phyloP scores from a whole-genome alignment of 2,113 vertebrate genomes.

The Mesoclemmys tuberculata region DNA sequence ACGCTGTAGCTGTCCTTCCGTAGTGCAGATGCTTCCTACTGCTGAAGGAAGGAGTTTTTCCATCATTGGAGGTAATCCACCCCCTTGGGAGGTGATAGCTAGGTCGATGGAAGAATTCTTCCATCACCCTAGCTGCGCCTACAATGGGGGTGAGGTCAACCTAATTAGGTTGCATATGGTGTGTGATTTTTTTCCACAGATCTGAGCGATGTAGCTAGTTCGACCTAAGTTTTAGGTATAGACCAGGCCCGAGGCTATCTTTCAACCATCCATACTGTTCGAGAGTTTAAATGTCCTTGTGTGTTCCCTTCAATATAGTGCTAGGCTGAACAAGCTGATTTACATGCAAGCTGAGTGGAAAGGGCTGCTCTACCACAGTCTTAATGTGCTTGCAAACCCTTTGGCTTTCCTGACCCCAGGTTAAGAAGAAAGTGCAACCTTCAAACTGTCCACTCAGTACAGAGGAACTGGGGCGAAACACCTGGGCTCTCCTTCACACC shows the following conservation, averaged over 20 bases:
- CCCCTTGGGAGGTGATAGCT: neutral
- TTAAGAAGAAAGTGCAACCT: slow-evolving; percentile 64
- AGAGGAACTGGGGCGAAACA: slow-evolving; percentile 83
- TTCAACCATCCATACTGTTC: accelerated
- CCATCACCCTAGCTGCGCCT: neutral
- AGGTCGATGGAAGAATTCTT: neutral
- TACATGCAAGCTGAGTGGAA: neutral
- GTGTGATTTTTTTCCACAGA: neutral
- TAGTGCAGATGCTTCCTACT: neutral
- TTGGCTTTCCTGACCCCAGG: slow-evolving; percentile 31
- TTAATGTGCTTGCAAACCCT: neutral
- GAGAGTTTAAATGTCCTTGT: no score
- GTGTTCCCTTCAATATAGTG: no score
- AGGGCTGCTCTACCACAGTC: neutral
- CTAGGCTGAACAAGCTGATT: neutral
- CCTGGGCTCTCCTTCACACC: slow-evolving; percentile 91
- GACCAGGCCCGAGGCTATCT: accelerated
- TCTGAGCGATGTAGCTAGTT: neutral
- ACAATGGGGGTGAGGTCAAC: neutral
- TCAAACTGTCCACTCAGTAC: slow-evolving; percentile 79
- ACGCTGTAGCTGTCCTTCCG: neutral
- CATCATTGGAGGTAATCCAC: neutral
- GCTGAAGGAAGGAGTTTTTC: neutral
- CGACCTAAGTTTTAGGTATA: neutral
- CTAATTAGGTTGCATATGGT: neutral